Evolutionary conservation across 2,888 invertebrate genomes (phyloP).

Genomic region (Idaea biselata): DNA sequence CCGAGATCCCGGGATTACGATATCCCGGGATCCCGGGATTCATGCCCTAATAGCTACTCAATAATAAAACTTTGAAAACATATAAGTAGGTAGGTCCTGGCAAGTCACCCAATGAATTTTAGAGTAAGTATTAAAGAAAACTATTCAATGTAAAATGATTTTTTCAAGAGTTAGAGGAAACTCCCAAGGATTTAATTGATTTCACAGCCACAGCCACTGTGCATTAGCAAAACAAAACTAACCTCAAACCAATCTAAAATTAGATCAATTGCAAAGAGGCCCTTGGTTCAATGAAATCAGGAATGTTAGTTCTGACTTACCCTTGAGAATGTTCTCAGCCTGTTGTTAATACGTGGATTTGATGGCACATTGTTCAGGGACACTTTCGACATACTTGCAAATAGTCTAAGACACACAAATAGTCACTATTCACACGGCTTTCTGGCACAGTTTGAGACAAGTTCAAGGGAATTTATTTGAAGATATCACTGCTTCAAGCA

Average conservation of each 20-base stretch:
- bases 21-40: too few species aligned
- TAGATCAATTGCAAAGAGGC: slow-evolving; percentile 31
- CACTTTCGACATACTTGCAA: slow-evolving; percentile 68
- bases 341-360: slow-evolving; percentile 66
- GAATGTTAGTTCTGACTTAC: slow-evolving; percentile 49
- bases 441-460: slow-evolving; percentile 44
- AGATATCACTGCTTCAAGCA: slow-evolving; percentile 29
- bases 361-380: slow-evolving; percentile 74
- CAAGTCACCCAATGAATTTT: too few species aligned
- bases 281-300: slow-evolving; percentile 19
- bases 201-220: neutral
- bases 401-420: slow-evolving; percentile 35
- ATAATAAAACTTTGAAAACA: too few species aligned
- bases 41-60: too few species aligned
- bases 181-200: slow-evolving; percentile 1
- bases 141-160: too few species aligned
- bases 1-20: too few species aligned
- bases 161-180: neutral
- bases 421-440: slow-evolving; percentile 39
- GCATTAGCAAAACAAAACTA: slow-evolving; percentile 20
- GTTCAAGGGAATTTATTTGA: slow-evolving; percentile 54
- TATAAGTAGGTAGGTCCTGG: too few species aligned
- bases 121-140: too few species aligned
- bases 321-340: slow-evolving; percentile 72
- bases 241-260: slow-evolving; percentile 47